These are phyloP conservation scores for Didymodactylos carnosus DNA, from an alignment of 2,888 invertebrate species.

Conservation along the genomic window DNA sequence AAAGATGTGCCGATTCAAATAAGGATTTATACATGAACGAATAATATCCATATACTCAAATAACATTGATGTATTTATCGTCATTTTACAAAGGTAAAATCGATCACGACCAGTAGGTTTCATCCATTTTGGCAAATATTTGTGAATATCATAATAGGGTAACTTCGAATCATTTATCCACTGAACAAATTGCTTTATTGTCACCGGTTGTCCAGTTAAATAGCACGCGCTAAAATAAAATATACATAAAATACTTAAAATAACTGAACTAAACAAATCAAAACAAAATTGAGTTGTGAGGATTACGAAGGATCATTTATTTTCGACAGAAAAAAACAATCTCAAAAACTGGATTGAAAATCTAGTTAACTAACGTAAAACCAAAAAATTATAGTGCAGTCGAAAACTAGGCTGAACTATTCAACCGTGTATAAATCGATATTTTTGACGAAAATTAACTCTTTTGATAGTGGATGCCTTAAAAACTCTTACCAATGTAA, in stretches of 20 bases:
- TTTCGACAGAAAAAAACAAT: too few species aligned
- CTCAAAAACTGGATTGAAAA: too few species aligned
- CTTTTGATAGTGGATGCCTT: too few species aligned
- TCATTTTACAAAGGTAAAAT: not conserved
- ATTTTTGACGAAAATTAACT: too few species aligned
- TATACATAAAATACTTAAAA: not conserved
- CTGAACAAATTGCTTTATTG: not conserved
- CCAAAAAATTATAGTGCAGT: too few species aligned
- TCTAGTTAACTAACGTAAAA: too few species aligned
- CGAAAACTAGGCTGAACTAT: too few species aligned
- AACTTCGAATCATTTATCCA: not conserved
- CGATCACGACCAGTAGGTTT: not conserved
- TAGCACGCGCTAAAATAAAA: not conserved
- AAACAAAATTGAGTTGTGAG: not conserved
- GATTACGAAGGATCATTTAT: too few species aligned
- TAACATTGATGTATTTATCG: not conserved
- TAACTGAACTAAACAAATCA: not conserved
- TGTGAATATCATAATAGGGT: not conserved
- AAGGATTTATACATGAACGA: not conserved
- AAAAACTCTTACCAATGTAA: not conserved
- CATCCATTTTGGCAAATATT: not conserved
- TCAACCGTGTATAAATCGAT: too few species aligned
- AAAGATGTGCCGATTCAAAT: not conserved
- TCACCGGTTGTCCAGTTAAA: not conserved
- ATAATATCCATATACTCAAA: not conserved